Base-by-base conservation (phyloP, 1,140 invertebrate genomes). In the Bombus affinis region DNA sequence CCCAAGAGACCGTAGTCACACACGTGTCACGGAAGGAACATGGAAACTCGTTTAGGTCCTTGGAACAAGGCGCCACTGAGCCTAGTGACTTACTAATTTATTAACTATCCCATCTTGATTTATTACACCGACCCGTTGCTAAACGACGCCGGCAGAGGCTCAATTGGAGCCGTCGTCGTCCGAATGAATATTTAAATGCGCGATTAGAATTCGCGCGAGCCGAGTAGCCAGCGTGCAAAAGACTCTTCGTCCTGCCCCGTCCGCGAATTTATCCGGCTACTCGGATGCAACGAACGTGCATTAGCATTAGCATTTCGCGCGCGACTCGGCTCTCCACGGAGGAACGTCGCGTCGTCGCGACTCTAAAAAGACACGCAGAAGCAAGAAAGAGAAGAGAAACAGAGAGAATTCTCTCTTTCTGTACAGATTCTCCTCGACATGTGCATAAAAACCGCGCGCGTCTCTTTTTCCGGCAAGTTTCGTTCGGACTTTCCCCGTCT, bases 171-270 rank as follows among this genome's bases (percentile, higher is more conserved):
- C 32, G 32, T 42, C n/a, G 35, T 62, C 59, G 28, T 62, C 15
- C 75, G 32, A 84, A 84, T 84, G 83, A 84, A 84, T 84, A 84
- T 79, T 84, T 84, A 84, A 78, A 62, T 39, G 37, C 12, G n/a
- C 73, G 75, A 79, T 79, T 84, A 84, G 83, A 57, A 84, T 79
- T 79, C 66, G 70, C 74, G 53, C 59, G 35, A 66, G 53, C 39
- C 39, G 32, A 28, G 57, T 59, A 59, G 57, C 57, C 57, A 62
- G 59, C 59, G 28, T 53, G 18, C 47, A 22, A 53, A 53, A 22
- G 47, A 53, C 6, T 53, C 47, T 53, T 47, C 68, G 15, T 47
- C 35, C 22, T 42, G n/a, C 42, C 28, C 22, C 28, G 53, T 32
- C 74, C 65, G 74, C 81, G 74, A 83, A 78, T 83, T 78, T 77